Evolutionary conservation across 2,113 vertebrate genomes (phyloP).

Genomic region (Rafetus swinhoei): DNA sequence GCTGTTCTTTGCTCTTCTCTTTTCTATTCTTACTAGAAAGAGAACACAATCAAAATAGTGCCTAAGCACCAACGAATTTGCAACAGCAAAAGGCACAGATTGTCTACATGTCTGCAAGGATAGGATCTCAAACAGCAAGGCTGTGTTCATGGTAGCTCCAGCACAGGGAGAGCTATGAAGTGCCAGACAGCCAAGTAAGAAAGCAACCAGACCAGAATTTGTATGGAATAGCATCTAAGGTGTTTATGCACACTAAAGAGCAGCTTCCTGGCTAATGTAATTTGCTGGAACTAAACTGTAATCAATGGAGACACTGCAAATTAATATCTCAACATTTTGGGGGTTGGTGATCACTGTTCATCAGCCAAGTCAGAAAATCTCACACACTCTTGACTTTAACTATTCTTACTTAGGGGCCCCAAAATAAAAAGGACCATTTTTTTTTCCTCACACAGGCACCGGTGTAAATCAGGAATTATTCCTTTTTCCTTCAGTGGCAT

Average conservation of each 20-base stretch:
- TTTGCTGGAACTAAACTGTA: background rate
- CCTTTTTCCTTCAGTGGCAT: background rate
- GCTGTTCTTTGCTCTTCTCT: background rate
- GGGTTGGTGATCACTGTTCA: background rate
- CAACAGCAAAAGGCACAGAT: background rate
- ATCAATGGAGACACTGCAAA: background rate
- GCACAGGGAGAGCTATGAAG: background rate
- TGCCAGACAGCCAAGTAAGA: background rate
- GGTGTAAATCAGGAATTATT: background rate
- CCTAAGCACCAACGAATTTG: background rate
- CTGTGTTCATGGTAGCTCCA: background rate
- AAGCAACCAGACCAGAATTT: background rate
- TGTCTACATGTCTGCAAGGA: background rate
- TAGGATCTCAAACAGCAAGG: background rate
- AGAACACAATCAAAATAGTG: background rate
- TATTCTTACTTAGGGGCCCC: background rate
- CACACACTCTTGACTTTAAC: background rate
- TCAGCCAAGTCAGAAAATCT: background rate
- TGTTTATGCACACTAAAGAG: background rate
- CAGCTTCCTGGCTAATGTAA: background rate
- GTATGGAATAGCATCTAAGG: background rate
- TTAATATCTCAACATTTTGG: background rate
- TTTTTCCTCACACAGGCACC: background rate
- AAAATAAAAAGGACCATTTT: rapidly evolving
- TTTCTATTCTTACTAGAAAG: background rate